phyloP scores from a whole-genome alignment of 2,888 invertebrate species.

The Sclerodermus sp. region DNA sequence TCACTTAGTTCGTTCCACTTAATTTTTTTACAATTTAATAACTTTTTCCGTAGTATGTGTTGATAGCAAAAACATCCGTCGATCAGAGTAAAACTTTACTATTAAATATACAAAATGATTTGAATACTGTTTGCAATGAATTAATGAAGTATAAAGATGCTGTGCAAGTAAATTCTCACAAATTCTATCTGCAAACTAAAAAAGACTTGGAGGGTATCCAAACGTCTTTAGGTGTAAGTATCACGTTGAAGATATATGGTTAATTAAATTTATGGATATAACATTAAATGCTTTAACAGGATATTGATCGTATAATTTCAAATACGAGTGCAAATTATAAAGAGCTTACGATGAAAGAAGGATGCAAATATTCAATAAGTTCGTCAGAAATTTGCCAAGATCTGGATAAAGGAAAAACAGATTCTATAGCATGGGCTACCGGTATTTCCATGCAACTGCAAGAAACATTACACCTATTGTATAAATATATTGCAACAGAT shows the following conservation, averaged over 20 bases:
- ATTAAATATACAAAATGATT: conserved; percentile 33
- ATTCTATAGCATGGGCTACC: conserved; percentile 43
- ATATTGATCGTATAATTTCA: conserved; percentile 33
- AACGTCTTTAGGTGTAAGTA: conserved; percentile 36
- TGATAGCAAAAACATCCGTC: conserved; percentile 26
- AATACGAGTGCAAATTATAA: conserved; percentile 37
- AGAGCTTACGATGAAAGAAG: conserved; percentile 43
- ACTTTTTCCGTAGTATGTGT: conserved; percentile 29
- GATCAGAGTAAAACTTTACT: conserved; percentile 29
- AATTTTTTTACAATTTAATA: too few species aligned
- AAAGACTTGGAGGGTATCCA: conserved; percentile 27
- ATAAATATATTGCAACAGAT: conserved; percentile 58
- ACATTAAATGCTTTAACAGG: conserved; percentile 5
- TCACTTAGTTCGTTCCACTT: neutral
- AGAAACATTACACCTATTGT: conserved; percentile 52
- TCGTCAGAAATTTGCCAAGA: conserved; percentile 40
- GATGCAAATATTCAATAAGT: conserved; percentile 20
- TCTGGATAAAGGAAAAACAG: conserved; percentile 40
- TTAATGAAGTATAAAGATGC: conserved; percentile 29
- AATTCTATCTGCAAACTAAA: conserved; percentile 32
- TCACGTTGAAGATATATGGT: too few species aligned
- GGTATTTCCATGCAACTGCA: conserved; percentile 45
- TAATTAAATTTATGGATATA: neutral
- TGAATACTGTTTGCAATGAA: conserved; percentile 28
- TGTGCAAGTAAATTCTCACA: conserved; percentile 25